Evolutionary conservation across 2,888 invertebrate genomes (phyloP).

Genomic region (Arge pagana): DNA sequence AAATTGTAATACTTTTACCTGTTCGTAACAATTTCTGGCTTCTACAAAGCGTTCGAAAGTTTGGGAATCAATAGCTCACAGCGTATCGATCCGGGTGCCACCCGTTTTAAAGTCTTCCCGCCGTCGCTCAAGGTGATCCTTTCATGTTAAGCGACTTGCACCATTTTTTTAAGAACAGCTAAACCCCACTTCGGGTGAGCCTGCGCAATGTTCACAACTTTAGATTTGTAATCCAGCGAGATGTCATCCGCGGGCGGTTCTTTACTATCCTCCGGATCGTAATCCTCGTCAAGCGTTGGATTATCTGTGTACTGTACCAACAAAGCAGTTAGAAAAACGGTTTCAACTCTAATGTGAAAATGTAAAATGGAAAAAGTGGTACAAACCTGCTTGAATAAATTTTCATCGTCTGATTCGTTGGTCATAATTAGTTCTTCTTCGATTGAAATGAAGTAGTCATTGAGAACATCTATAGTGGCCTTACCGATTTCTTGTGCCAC

Average conservation of each 20-base stretch:
- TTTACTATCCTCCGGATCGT: too few species aligned
- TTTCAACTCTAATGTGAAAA: too few species aligned
- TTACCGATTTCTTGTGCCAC: too few species aligned
- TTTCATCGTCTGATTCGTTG: too few species aligned
- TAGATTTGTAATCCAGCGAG: not conserved
- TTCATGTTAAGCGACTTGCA: not conserved
- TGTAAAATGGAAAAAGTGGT: too few species aligned
- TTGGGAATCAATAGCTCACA: not conserved
- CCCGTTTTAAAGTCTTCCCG: not conserved
- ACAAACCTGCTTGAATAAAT: too few species aligned
- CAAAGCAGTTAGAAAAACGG: too few species aligned
- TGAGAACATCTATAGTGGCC: too few species aligned
- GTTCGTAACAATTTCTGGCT: not conserved
- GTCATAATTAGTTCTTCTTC: too few species aligned
- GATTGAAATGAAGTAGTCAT: too few species aligned
- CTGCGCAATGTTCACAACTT: not conserved
- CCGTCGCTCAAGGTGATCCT: not conserved
- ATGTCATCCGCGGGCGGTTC: not conserved
- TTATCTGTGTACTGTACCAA: not conserved
- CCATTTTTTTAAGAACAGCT: not conserved
- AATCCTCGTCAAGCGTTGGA: too few species aligned
- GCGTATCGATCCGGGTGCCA: not conserved
- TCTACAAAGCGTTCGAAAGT: not conserved
- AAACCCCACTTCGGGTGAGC: conserved; percentile 4
- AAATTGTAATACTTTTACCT: not conserved